phyloP scores from a whole-genome alignment of 2,797 vertebrate genomes.

The Petrocephalus schoutedeni region DNA sequence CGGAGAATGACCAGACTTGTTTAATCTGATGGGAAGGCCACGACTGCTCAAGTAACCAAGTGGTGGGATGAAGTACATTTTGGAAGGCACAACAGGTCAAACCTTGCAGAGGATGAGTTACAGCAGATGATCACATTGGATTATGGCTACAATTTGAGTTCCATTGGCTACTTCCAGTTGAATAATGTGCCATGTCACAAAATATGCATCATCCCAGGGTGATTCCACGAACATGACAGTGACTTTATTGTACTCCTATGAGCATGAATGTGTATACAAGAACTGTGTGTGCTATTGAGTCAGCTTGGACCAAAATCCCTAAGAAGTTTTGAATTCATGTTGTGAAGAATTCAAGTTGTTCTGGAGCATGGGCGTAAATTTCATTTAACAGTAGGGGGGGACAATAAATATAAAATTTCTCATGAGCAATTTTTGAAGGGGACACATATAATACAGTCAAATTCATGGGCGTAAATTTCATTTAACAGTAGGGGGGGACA shows the following conservation, averaged over 20 bases:
- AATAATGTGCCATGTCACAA: neutral
- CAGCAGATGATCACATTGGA: neutral
- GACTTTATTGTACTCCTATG: neutral
- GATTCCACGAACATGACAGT: neutral
- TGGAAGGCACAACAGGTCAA: neutral
- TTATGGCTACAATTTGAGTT: neutral
- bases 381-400: too few relatives aligned
- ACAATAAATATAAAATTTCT: too few relatives aligned
- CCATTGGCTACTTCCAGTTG: neutral
- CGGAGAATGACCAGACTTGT: neutral
- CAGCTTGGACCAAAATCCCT: neutral
- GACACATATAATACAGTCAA: too few relatives aligned
- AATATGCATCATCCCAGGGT: neutral
- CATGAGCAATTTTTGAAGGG: too few relatives aligned
- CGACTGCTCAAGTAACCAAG: neutral
- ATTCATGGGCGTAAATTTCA: too few relatives aligned
- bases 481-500: too few relatives aligned
- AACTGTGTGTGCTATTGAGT: neutral
- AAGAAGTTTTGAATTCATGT: neutral
- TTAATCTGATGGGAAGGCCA: neutral
- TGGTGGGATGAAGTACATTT: neutral
- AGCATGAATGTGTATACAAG: neutral
- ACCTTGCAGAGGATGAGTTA: neutral
- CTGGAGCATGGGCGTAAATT: neutral
- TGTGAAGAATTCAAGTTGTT: neutral